Conservation (phyloP, 2,113 vertebrate genomes). For the Varanus komodoensis region DNA sequence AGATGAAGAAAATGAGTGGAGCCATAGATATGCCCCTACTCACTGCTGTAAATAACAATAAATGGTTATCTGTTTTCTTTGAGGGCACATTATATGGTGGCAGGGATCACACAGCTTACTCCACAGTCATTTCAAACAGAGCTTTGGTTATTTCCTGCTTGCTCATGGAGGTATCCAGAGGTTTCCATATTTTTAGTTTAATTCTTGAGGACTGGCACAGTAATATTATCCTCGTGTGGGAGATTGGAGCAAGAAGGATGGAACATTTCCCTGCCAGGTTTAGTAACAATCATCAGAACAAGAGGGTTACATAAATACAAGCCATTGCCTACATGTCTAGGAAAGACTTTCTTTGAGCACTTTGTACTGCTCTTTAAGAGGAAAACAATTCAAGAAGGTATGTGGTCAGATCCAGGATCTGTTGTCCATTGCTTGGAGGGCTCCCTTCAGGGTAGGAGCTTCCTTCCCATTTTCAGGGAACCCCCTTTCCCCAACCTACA, state of each 20-base stretch:
- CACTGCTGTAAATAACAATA: neutral
- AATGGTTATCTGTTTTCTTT: neutral
- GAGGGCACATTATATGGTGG: neutral
- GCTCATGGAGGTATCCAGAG: neutral
- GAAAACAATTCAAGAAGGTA: neutral
- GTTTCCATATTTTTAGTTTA: neutral
- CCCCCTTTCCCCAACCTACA: too few species aligned
- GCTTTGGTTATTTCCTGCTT: neutral
- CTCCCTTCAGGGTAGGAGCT: neutral
- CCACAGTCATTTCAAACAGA: neutral
- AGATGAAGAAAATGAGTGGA: neutral
- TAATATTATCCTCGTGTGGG: neutral
- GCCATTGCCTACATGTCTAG: neutral
- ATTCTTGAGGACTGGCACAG: neutral
- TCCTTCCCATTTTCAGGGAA: too few species aligned
- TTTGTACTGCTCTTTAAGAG: neutral
- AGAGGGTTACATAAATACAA: neutral
- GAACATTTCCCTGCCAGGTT: neutral
- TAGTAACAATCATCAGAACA: neutral
- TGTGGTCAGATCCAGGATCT: neutral
- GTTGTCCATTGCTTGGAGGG: neutral
- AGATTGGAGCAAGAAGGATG: too few species aligned
- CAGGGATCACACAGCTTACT: neutral
- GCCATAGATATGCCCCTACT: rapidly evolving
- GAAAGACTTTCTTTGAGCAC: neutral